Base-by-base conservation (phyloP, 1,140 invertebrate species). In the Trachymyrmex septentrionalis region DNA sequence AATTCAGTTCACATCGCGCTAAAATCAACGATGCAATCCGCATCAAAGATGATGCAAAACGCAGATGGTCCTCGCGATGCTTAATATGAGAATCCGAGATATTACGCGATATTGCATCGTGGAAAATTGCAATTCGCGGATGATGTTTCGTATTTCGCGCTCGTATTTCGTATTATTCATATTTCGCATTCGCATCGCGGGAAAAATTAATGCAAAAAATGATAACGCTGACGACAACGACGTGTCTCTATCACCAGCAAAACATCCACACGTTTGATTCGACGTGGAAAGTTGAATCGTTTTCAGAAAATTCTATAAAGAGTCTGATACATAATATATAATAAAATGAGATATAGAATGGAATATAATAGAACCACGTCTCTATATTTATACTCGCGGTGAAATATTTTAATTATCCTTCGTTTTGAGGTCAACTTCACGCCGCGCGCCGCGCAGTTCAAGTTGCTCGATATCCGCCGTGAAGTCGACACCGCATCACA, bases 381-480 rank as follows among this genome's bases (percentile, higher is more conserved):
- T 38, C n/a, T 75, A 44, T 38, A 44, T 75, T 59, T 59, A 14
- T 14, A 59, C 5, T n/a, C n/a, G n/a, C 6, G 21, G 34, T 10
- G 14, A 34, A 59, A 61, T 75, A 59, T 59, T 75, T 59, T 21
- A 57, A 59, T 59, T 59, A 30, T 3, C 30, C 21, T 24, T 59
- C 34, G 34, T 75, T 61, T 61, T 7, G 30, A 44, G 55, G 59
- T 64, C 48, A 66, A 78, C 24, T 78, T 64, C 57, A 44, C 10
- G 21, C 12, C 14, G 61, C 19, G 9, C 21, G 24, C 21, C 21
- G 59, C 34, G 14, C 19, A 10, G 7, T 77, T 63, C 21, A 19
- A 63, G 19, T 76, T 73, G 50, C 30, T 61, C 73, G 55, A 76
- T 24, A 59, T 59, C 24, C 24, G 21, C 16, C 24, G 21, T 72